phyloP scores from a whole-genome alignment of 2,888 invertebrate species.

The Cosmorhoe ocellata region DNA sequence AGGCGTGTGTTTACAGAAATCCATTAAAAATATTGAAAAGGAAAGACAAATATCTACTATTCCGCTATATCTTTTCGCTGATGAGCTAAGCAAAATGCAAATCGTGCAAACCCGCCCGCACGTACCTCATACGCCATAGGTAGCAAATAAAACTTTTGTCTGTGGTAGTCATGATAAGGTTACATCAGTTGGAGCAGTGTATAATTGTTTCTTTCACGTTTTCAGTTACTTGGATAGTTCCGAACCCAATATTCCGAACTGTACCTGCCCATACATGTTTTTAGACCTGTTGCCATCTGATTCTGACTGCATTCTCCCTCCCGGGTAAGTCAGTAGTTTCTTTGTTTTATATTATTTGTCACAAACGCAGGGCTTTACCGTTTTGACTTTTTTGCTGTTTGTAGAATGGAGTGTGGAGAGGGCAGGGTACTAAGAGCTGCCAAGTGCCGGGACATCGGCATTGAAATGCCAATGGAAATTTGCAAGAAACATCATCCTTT shows the following conservation, averaged over 20 bases:
- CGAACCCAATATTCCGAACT: conserved; percentile 66
- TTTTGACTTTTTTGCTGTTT: background rate
- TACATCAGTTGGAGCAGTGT: too few relatives aligned
- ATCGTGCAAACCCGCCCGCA: too few relatives aligned
- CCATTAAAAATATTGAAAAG: too few relatives aligned
- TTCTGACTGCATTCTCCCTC: conserved; percentile 70
- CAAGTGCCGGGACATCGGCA: conserved; percentile 64
- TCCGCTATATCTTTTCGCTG: too few relatives aligned
- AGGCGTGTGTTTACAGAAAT: too few relatives aligned
- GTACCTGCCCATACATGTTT: conserved; percentile 68
- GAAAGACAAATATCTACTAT: too few relatives aligned
- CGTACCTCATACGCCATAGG: too few relatives aligned
- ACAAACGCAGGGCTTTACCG: too few relatives aligned
- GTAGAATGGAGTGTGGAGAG: conserved; percentile 71
- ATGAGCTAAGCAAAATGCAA: too few relatives aligned
- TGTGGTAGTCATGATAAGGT: too few relatives aligned
- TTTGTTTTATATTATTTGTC: background rate
- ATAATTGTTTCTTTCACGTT: conserved; percentile 4
- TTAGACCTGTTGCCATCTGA: conserved; percentile 69
- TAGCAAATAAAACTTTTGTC: too few relatives aligned
- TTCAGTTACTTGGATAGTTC: conserved; percentile 66
- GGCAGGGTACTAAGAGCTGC: conserved; percentile 68
- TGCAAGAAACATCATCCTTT: conserved; percentile 75
- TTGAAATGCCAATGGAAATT: conserved; percentile 72
- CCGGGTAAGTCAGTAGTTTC: conserved; percentile 54